These are phyloP conservation scores for Apostichopus japonicus DNA, from an alignment of 35 echinoderm and acorn worm genomes.

Conservation along the genomic window DNA sequence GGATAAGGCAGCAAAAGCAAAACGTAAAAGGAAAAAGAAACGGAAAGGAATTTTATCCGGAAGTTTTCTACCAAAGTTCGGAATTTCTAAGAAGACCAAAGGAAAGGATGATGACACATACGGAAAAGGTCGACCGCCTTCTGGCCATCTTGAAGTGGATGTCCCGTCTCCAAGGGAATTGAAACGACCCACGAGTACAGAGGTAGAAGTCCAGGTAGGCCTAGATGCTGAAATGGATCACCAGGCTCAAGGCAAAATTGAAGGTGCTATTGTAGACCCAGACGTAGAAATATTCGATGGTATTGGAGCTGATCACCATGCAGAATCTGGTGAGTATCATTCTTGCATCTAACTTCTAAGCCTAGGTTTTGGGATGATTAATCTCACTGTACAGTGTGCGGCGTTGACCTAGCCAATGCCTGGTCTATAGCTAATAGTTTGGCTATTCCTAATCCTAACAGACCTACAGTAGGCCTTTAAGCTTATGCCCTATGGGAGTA, in stretches of 20 bases:
- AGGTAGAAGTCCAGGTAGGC: conserved; percentile 9
- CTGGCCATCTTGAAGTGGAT: background rate
- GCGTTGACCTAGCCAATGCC: background rate
- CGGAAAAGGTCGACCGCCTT: background rate
- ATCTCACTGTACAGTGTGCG: background rate
- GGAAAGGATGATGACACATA: background rate
- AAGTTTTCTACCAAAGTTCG: conserved; percentile 36
- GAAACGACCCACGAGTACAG: background rate
- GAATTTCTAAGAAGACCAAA: conserved; percentile 5
- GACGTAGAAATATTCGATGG: conserved; percentile 15
- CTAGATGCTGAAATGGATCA: background rate
- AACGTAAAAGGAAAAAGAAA: conserved; percentile 42
- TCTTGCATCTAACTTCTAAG: background rate
- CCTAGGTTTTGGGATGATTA: background rate
- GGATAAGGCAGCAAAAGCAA: conserved; percentile 11
- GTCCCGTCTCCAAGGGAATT: background rate
- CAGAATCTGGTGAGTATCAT: background rate
- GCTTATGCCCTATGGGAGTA: too few relatives aligned
- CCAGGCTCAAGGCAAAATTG: too few relatives aligned
- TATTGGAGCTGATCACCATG: conserved; percentile 11
- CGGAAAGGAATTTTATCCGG: conserved; percentile 10
- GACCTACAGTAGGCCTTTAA: too few relatives aligned
- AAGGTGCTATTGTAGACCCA: background rate
- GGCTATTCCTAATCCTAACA: too few relatives aligned
- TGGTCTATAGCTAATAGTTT: background rate